These are phyloP conservation scores for Cactoblastis cactorum DNA, from an alignment of 2,888 invertebrate species.

Conservation along the genomic window DNA sequence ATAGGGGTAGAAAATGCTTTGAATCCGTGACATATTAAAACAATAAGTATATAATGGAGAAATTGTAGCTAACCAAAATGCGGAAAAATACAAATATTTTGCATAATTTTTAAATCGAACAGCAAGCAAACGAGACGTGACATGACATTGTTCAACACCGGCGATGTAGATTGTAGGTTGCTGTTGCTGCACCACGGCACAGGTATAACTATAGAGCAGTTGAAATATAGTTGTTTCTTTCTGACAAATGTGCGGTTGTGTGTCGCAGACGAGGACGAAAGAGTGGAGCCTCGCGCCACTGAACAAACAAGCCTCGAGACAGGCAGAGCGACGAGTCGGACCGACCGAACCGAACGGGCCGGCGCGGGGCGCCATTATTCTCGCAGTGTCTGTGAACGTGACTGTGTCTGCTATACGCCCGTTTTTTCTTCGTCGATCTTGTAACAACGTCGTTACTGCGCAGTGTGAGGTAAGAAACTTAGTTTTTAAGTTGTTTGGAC, in stretches of 20 bases:
- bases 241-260: slow-evolving; percentile 15
- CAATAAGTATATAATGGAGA: no score
- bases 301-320: slow-evolving; percentile 72
- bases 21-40: no score
- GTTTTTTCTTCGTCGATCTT: slow-evolving; percentile 70
- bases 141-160: slow-evolving; percentile 69
- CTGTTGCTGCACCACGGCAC: slow-evolving; percentile 73
- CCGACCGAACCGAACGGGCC: slow-evolving; percentile 62
- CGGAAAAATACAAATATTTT: slow-evolving; percentile 39
- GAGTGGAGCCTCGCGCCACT: slow-evolving; percentile 55
- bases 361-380: slow-evolving; percentile 77
- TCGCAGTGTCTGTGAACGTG: slow-evolving; percentile 72
- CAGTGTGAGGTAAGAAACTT: slow-evolving; percentile 73
- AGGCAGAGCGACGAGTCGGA: slow-evolving; percentile 52
- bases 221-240: slow-evolving; percentile 40
- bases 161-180: slow-evolving; percentile 77
- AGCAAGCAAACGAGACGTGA: slow-evolving; percentile 61
- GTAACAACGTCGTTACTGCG: slow-evolving; percentile 73
- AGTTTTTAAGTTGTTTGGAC: slow-evolving; percentile 59
- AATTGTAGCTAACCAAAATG: slow-evolving; percentile 1
- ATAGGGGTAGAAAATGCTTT: neutral
- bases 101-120: slow-evolving; percentile 54
- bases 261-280: slow-evolving; percentile 40
- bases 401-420: slow-evolving; percentile 69
- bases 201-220: slow-evolving; percentile 46